Evolutionary conservation across 2,888 invertebrate species (phyloP).

Genomic region (Pseudococcus longispinus): DNA sequence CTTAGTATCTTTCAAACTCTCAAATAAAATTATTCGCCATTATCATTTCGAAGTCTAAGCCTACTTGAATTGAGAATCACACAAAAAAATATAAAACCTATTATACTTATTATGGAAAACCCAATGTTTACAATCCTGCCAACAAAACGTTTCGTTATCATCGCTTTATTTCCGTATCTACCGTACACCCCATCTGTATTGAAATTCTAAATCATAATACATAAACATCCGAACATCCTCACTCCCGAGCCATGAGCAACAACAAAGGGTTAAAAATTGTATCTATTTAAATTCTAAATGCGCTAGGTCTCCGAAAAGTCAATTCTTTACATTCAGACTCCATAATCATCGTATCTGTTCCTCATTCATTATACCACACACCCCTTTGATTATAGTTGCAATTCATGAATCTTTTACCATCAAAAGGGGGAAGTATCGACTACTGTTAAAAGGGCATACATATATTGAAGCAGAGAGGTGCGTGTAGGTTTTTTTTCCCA

Average conservation of each 20-base stretch:
- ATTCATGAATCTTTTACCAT: neutral
- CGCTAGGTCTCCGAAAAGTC: slow-evolving; percentile 20
- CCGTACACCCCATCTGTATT: neutral
- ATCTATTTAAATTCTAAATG: slow-evolving; percentile 22
- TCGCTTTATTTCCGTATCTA: neutral
- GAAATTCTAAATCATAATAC: slow-evolving; percentile 19
- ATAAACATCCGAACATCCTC: slow-evolving; percentile 18
- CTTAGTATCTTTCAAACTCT: no score
- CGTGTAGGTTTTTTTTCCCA: neutral
- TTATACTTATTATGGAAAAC: neutral
- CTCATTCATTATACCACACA: slow-evolving; percentile 20
- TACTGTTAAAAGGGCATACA: neutral
- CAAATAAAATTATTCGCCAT: no score
- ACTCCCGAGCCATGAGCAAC: neutral
- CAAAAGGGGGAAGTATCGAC: neutral
- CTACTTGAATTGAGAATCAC: neutral
- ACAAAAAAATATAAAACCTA: neutral
- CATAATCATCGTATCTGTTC: slow-evolving; percentile 28
- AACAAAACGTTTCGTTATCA: slow-evolving; percentile 23
- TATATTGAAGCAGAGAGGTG: neutral
- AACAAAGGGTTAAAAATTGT: slow-evolving; percentile 30
- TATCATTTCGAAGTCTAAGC: no score
- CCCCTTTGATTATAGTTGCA: slow-evolving; percentile 24
- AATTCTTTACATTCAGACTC: slow-evolving; percentile 24
- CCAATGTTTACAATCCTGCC: neutral